These are phyloP conservation scores for Alosa alosa DNA, from an alignment of 2,113 vertebrate species.

Conservation along the genomic window DNA sequence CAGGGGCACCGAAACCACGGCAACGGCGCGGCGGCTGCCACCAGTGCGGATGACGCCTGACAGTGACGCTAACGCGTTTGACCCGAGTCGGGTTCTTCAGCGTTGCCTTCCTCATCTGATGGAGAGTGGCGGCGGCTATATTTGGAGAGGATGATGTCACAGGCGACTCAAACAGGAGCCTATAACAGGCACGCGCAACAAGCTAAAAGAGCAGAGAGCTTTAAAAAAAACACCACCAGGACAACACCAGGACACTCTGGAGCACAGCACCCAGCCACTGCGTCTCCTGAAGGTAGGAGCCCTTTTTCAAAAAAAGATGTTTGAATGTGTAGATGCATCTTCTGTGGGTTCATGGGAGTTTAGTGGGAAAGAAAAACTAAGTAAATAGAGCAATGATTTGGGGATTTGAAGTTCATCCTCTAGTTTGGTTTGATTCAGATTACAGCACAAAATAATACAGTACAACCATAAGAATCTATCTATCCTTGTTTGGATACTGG, in stretches of 20 bases:
- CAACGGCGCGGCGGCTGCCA: conserved; percentile 19
- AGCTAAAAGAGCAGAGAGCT: conserved; percentile 28
- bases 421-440: not conserved
- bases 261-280: conserved; percentile 46
- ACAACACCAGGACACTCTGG: conserved; percentile 52
- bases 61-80: conserved; percentile 53
- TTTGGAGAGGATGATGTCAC: conserved; percentile 78
- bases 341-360: not conserved
- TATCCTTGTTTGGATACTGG: not conserved
- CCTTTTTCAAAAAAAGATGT: not conserved
- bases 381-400: not conserved
- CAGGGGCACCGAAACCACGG: conserved; percentile 46
- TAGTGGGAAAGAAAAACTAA: not conserved
- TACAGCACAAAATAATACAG: not conserved
- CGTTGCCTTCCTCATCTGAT: conserved; percentile 35
- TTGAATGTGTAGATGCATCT: not conserved
- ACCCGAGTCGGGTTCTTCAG: conserved; percentile 42
- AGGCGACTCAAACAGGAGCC: conserved; percentile 63
- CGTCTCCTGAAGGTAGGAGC: conserved; percentile 58
- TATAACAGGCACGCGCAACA: conserved; percentile 64
- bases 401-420: not conserved
- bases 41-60: conserved; percentile 54
- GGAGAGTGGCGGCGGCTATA: conserved; percentile 66
- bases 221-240: conserved; percentile 51
- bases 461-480: not conserved